These are phyloP conservation scores for Drosophila lowei DNA, from an alignment of 1,140 invertebrate genomes.

Conservation along the genomic window DNA sequence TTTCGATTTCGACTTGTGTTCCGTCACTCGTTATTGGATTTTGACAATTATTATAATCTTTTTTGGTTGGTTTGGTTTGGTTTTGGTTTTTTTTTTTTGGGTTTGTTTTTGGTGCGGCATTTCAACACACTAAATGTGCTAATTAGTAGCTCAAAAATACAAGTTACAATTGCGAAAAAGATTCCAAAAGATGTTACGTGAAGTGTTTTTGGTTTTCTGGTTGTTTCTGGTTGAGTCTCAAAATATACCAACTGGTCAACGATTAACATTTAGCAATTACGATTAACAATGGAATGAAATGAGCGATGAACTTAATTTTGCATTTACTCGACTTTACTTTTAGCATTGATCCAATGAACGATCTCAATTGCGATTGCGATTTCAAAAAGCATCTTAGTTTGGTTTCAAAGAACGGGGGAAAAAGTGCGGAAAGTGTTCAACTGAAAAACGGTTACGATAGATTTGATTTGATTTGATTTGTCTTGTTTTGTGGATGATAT, in stretches of 20 bases:
- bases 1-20: conserved; percentile 59
- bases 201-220: conserved; percentile 57
- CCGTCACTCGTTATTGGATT: conserved; percentile 64
- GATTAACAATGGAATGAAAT: conserved; percentile 70
- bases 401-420: conserved; percentile 41
- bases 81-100: conserved; percentile 34
- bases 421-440: conserved; percentile 59
- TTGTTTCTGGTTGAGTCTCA: conserved; percentile 49
- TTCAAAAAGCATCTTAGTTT: conserved; percentile 83
- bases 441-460: conserved; percentile 53
- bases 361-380: conserved; percentile 53
- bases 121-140: conserved; percentile 76
- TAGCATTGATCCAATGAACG: conserved; percentile 40
- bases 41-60: conserved; percentile 17
- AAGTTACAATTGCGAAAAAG: conserved; percentile 71
- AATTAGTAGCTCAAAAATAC: conserved; percentile 78
- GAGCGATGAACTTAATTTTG: conserved; percentile 77
- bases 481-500: conserved; percentile 46
- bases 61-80: conserved; percentile 39
- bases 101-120: conserved; percentile 73
- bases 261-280: conserved; percentile 25
- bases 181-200: conserved; percentile 68
- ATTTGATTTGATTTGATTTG: conserved; percentile 26
- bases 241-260: conserved; percentile 76
- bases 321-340: conserved; percentile 40